Percentiles rank a stretch among this genome's conserved stretches.
Evolutionary conservation across 2,797 vertebrate genomes (phyloP).

Genomic region (Orientallactaga sibirica): DNA sequence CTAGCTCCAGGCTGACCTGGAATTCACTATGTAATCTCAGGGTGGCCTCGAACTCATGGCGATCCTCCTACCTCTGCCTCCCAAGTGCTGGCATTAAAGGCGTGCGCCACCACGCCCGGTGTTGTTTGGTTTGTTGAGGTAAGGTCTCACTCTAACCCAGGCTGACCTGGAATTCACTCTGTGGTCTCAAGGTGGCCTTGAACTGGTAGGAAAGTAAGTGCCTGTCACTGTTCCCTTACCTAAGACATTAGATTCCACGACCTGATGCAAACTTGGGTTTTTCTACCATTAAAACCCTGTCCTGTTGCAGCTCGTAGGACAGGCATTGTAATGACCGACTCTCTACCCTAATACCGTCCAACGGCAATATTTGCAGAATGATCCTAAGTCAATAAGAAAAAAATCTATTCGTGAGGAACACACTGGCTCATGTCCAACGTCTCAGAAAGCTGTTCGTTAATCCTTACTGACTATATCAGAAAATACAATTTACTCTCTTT

Average conservation of each 20-base stretch:
- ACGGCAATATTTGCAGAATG: slow-evolving; percentile 12
- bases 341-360: background rate
- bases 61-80: no score
- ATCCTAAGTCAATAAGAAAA: background rate
- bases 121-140: no score
- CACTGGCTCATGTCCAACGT: background rate
- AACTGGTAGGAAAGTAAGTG: background rate
- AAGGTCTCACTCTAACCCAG: no score
- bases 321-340: background rate
- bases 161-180: no score
- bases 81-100: no score
- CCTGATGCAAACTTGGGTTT: background rate
- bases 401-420: slow-evolving; percentile 23
- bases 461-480: background rate
- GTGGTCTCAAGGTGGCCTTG: no score
- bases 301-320: background rate
- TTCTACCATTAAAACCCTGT: background rate
- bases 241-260: background rate
- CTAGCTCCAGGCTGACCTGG: no score
- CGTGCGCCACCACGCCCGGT: no score
- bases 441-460: background rate
- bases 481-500: background rate
- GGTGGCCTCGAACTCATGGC: no score
- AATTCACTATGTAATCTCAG: no score
- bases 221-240: background rate